Evolutionary conservation across 2,888 invertebrate species (phyloP).

Genomic region (Agrypnus murinus): DNA sequence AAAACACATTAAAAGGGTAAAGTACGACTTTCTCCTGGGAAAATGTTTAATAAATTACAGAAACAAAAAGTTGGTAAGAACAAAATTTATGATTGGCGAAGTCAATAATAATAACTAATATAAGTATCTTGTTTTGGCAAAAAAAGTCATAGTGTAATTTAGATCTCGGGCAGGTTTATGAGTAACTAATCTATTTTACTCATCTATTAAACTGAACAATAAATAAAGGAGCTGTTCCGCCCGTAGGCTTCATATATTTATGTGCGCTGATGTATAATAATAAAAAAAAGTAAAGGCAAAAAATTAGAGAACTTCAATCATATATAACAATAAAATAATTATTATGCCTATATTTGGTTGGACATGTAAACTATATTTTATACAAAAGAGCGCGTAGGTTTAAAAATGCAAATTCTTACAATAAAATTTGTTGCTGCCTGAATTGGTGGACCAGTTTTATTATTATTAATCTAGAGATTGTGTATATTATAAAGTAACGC

Average conservation of each 20-base stretch:
- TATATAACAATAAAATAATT: constrained; percentile 32
- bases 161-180: not conserved
- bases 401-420: constrained; percentile 39
- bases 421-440: constrained; percentile 26
- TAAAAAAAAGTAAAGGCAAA: not conserved
- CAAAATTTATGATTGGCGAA: no score
- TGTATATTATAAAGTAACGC: no score
- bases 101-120: no score
- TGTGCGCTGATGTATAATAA: not conserved
- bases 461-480: constrained; percentile 1
- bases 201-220: not conserved
- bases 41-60: not conserved
- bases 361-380: constrained; percentile 37
- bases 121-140: not conserved
- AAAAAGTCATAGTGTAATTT: not conserved
- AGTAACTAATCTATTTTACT: not conserved
- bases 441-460: constrained; percentile 28
- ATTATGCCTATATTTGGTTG: constrained; percentile 24
- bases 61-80: not conserved
- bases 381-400: constrained; percentile 35
- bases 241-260: not conserved
- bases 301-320: constrained; percentile 3
- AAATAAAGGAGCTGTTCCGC: not conserved
- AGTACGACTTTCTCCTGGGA: constrained; percentile 21
- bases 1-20: constrained; percentile 15